Evolutionary conservation across 2,888 invertebrate genomes (phyloP).

Genomic region (Mythimna albipuncta): DNA sequence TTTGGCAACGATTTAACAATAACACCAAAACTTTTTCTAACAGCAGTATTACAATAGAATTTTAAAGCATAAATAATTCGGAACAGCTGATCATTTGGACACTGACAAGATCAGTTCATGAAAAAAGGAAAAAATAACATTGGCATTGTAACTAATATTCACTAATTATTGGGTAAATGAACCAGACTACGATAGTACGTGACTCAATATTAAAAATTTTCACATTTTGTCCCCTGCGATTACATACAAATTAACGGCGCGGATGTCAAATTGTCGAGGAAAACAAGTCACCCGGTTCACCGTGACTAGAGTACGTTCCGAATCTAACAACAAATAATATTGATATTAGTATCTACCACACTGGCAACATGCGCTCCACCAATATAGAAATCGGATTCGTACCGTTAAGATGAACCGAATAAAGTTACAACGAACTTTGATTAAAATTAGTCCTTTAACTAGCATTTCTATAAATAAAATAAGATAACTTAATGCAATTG

Average conservation of each 20-base stretch:
- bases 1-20: neutral
- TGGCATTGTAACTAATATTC: neutral
- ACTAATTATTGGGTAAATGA: slow-evolving; percentile 4
- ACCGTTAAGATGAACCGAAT: too few relatives aligned
- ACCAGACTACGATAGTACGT: slow-evolving; percentile 16
- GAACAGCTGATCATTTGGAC: slow-evolving; percentile 62
- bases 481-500: too few relatives aligned
- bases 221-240: slow-evolving; percentile 34
- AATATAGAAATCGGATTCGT: too few relatives aligned
- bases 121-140: neutral
- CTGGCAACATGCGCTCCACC: too few relatives aligned
- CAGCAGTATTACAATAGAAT: neutral
- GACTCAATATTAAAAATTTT: slow-evolving; percentile 22
- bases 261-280: neutral
- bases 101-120: slow-evolving; percentile 26
- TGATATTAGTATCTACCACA: too few relatives aligned
- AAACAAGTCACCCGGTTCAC: slow-evolving; percentile 3
- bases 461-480: too few relatives aligned
- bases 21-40: slow-evolving; percentile 7
- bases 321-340: too few relatives aligned
- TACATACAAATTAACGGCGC: slow-evolving; percentile 6
- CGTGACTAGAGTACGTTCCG: too few relatives aligned
- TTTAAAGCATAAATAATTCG: slow-evolving; percentile 18
- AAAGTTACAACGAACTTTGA: too few relatives aligned
- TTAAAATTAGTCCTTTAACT: too few relatives aligned